phyloP scores from a whole-genome alignment of 2,113 vertebrate species.

The Rhinopomastus cyanomelas region DNA sequence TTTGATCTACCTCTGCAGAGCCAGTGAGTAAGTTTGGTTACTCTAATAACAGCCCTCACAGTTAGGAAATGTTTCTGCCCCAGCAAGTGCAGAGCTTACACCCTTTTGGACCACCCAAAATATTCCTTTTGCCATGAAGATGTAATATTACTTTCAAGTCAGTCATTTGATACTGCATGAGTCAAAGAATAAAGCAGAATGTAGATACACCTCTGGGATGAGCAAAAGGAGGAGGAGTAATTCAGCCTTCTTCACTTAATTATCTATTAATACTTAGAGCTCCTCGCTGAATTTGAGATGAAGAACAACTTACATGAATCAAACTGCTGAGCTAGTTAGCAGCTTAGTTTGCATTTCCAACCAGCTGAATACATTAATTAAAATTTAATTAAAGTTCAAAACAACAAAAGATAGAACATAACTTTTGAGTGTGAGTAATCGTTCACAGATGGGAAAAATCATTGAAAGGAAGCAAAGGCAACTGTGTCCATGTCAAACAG shows the following conservation, averaged over 20 bases:
- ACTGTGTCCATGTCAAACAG: neutral
- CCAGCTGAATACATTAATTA: neutral
- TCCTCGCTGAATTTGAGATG: neutral
- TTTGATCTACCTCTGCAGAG: constrained; percentile 4
- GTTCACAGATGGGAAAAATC: neutral
- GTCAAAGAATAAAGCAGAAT: neutral
- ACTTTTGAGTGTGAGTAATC: neutral
- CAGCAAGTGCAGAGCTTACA: neutral
- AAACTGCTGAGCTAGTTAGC: neutral
- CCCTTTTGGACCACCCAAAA: constrained; percentile 13
- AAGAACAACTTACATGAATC: neutral
- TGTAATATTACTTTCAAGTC: neutral
- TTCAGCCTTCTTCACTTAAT: neutral
- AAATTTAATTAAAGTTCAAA: constrained; percentile 8
- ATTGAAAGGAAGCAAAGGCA: neutral
- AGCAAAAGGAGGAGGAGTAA: neutral
- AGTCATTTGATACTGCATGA: neutral
- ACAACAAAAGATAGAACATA: neutral
- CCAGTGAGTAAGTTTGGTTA: constrained; percentile 13
- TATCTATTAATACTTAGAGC: constrained; percentile 10
- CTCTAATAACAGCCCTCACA: constrained; percentile 23
- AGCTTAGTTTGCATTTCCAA: neutral
- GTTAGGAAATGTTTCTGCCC: constrained; percentile 4
- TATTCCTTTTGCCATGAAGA: neutral
- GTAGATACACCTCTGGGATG: neutral